Conservation (phyloP, 2,888 invertebrate genomes). For the Xylophagus ater region DNA sequence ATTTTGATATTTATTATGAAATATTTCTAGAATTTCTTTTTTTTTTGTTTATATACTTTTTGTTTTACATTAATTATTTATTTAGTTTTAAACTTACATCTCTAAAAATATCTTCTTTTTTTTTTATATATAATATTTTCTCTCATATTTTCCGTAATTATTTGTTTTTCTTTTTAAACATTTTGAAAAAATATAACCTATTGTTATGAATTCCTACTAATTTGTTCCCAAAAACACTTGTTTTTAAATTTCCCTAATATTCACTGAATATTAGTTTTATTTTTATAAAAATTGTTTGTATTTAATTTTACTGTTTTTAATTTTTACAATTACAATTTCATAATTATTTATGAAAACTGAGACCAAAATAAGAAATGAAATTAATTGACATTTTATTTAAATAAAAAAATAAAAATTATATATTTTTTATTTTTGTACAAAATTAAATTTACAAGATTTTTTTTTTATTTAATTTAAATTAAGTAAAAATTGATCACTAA, state of each 20-base stretch:
- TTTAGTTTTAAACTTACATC: conserved; percentile 7
- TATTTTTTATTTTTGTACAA: conserved; percentile 3
- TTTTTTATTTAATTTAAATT: conserved; percentile 2
- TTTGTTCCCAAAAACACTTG: conserved; percentile 37
- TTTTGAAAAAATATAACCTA: conserved; percentile 10
- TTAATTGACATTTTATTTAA: not conserved
- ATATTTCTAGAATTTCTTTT: too few species aligned
- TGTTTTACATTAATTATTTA: conserved; percentile 1
- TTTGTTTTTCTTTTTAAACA: too few species aligned
- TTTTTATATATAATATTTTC: too few species aligned
- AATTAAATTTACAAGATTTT: conserved; percentile 3
- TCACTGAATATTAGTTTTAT: conserved; percentile 17
- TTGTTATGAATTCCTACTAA: conserved; percentile 23
- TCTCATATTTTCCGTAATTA: too few species aligned
- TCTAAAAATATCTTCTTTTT: conserved; percentile 6
- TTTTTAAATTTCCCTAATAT: conserved; percentile 21
- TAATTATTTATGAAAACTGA: not conserved
- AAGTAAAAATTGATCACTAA: conserved; percentile 1
- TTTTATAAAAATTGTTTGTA: not conserved
- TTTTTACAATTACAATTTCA: not conserved
- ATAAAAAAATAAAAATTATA: too few species aligned
- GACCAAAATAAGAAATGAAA: not conserved
- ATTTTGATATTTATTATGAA: too few species aligned
- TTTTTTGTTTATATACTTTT: conserved; percentile 3
- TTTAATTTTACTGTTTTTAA: not conserved